Percentiles rank a stretch among this genome's conserved stretches.
phyloP scores from a whole-genome alignment of 2,888 invertebrate species.

The Trisateles emortualis region DNA sequence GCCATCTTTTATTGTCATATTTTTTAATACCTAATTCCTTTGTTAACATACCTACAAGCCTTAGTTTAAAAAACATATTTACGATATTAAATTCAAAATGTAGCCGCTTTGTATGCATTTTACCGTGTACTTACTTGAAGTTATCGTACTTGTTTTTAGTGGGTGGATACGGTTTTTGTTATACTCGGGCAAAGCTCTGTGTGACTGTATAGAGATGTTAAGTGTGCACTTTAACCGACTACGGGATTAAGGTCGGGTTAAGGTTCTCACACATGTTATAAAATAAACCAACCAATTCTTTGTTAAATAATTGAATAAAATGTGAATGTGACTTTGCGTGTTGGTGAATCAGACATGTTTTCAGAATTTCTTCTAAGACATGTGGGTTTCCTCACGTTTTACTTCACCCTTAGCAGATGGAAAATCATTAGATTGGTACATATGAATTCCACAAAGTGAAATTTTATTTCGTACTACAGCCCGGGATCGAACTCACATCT shows the following conservation, averaged over 20 bases:
- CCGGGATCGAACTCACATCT: too few relatives aligned
- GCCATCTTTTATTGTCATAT: too few relatives aligned
- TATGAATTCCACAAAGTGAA: too few relatives aligned
- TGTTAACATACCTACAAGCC: slow-evolving; percentile 3
- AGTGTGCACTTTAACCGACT: slow-evolving; percentile 5
- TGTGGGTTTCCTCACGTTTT: too few relatives aligned
- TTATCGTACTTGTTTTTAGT: slow-evolving; percentile 38
- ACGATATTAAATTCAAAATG: slow-evolving; percentile 32
- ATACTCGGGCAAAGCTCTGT: slow-evolving; percentile 22
- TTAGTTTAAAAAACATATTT: slow-evolving; percentile 25
- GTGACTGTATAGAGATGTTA: slow-evolving; percentile 9
- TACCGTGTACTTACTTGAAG: slow-evolving; percentile 30
- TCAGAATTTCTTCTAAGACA: too few relatives aligned
- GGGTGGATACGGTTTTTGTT: slow-evolving; percentile 39
- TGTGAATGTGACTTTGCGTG: too few relatives aligned
- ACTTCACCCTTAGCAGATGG: too few relatives aligned
- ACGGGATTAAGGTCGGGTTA: neutral
- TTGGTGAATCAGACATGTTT: too few relatives aligned
- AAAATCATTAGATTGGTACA: too few relatives aligned
- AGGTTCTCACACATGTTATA: neutral
- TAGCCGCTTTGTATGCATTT: slow-evolving; percentile 42
- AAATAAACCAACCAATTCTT: neutral
- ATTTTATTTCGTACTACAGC: too few relatives aligned
- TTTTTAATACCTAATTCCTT: too few relatives aligned
- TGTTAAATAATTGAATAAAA: too few relatives aligned